Conservation (phyloP, 2,888 invertebrate species). For the Blera fallax region DNA sequence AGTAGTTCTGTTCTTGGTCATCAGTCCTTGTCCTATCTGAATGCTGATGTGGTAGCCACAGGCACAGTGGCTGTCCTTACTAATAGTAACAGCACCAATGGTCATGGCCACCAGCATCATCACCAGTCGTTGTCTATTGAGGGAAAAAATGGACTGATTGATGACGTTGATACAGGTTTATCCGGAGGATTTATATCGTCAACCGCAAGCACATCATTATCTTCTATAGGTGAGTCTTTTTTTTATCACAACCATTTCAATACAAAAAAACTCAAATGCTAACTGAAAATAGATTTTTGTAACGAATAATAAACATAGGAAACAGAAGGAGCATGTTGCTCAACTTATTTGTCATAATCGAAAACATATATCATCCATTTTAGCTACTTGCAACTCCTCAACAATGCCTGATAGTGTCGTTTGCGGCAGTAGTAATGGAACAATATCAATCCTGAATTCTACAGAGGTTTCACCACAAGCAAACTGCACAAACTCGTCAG, state of each 20-base stretch:
- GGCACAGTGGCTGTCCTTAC: conserved; percentile 53
- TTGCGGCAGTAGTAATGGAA: conserved; percentile 36
- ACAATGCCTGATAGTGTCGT: conserved; percentile 48
- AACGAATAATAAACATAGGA: too few relatives aligned
- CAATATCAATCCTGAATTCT: conserved; percentile 26
- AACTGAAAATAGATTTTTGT: too few relatives aligned
- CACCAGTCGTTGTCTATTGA: conserved; percentile 49
- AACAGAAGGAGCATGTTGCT: too few relatives aligned
- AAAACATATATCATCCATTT: neutral
- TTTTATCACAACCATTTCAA: neutral
- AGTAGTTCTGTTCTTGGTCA: conserved; percentile 41
- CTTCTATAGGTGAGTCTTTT: conserved; percentile 51
- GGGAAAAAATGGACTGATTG: conserved; percentile 40
- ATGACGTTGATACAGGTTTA: conserved; percentile 38
- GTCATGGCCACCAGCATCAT: conserved; percentile 31
- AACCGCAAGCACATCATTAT: conserved; percentile 62
- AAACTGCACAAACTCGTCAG: conserved; percentile 60
- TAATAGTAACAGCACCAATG: conserved; percentile 43
- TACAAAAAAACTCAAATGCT: too few relatives aligned
- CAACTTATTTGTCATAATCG: neutral
- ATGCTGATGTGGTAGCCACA: conserved; percentile 20
- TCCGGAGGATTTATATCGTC: conserved; percentile 47
- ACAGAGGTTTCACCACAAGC: conserved; percentile 45
- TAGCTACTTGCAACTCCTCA: conserved; percentile 62
- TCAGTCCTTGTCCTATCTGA: conserved; percentile 50